Conservation (phyloP, 2,113 vertebrate genomes). For the Scolopax mira region DNA sequence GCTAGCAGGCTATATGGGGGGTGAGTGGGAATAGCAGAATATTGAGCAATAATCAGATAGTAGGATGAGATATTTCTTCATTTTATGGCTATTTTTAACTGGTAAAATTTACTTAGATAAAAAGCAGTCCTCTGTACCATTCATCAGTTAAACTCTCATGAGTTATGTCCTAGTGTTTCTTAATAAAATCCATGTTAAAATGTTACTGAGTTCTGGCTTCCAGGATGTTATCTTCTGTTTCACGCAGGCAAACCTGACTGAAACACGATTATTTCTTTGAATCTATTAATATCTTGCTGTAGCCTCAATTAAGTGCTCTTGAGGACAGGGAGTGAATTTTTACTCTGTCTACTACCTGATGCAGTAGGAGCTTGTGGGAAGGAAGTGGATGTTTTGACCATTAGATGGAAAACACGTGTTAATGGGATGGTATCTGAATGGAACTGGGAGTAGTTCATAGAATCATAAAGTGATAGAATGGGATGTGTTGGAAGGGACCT, state of each 20-base stretch:
- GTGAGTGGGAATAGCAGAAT: neutral
- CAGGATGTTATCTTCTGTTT: neutral
- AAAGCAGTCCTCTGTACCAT: neutral
- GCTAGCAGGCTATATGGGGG: neutral
- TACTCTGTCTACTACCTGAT: neutral
- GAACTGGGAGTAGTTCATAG: neutral
- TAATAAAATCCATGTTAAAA: conserved; percentile 3
- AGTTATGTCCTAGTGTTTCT: neutral
- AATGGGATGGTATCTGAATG: neutral
- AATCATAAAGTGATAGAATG: neutral
- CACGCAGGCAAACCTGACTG: neutral
- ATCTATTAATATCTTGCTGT: neutral
- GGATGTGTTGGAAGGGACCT: neutral
- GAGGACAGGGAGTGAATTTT: neutral
- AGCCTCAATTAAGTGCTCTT: neutral
- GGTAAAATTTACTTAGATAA: neutral
- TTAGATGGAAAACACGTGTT: neutral
- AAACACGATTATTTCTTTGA: neutral
- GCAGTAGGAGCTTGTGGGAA: neutral
- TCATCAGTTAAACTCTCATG: neutral
- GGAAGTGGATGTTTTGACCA: neutral
- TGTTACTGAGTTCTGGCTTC: neutral
- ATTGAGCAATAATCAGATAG: neutral
- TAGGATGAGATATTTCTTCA: neutral
- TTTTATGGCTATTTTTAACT: neutral